phyloP scores from a whole-genome alignment of 2,888 invertebrate species.

The Sympetrum striolatum region DNA sequence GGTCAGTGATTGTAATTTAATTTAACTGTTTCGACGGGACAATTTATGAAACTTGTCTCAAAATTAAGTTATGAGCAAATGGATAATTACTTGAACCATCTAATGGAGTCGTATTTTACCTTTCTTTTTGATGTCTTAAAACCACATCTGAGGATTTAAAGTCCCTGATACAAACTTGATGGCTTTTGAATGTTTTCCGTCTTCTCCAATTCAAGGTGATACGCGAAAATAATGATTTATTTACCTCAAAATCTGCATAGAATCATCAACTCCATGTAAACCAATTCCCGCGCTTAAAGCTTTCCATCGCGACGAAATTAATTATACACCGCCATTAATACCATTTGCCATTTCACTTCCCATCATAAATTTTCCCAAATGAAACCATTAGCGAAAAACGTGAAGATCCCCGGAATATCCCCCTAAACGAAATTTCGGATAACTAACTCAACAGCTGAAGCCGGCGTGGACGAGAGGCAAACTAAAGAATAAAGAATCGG shows the following conservation, averaged over 20 bases:
- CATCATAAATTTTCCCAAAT: neutral
- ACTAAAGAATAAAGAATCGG: neutral
- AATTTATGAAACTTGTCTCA: too few relatives aligned
- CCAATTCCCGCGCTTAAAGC: neutral
- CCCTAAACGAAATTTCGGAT: neutral
- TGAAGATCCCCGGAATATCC: neutral
- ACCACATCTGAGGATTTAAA: too few relatives aligned
- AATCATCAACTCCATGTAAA: neutral
- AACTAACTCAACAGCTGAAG: neutral
- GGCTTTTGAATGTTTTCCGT: too few relatives aligned
- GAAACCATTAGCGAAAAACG: neutral
- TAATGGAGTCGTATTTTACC: too few relatives aligned
- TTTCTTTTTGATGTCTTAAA: too few relatives aligned
- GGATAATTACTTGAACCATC: too few relatives aligned
- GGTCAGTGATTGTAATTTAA: too few relatives aligned
- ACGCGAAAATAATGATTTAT: neutral
- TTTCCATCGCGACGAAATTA: neutral
- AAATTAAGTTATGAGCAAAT: too few relatives aligned
- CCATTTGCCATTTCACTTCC: neutral
- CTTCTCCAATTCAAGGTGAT: too few relatives aligned
- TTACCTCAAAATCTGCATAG: neutral
- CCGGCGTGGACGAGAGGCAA: neutral
- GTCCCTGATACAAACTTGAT: too few relatives aligned
- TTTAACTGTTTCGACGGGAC: too few relatives aligned
- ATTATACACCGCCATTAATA: neutral